Evolutionary conservation across 92 coral and sea anemone genomes (phyloP).

Genomic region (Zoanthus sansibaricus): DNA sequence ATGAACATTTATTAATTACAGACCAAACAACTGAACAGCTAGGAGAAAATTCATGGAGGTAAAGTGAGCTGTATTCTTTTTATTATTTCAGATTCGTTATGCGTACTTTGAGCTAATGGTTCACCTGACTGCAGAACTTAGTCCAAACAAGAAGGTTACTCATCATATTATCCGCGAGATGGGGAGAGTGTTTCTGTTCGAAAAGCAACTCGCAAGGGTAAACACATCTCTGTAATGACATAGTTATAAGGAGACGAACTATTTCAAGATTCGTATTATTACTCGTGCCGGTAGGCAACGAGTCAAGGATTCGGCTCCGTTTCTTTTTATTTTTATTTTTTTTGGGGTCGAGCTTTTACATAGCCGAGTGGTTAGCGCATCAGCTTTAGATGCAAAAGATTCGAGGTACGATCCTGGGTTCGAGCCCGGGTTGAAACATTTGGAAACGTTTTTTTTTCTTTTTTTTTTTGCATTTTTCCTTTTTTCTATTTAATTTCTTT

Average conservation of each 20-base stretch:
- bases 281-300: too few relatives aligned
- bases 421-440: too few relatives aligned
- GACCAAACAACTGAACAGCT: not conserved
- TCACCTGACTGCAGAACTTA: constrained; percentile 43
- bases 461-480: too few relatives aligned
- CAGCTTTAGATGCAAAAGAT: too few relatives aligned
- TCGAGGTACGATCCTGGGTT: too few relatives aligned
- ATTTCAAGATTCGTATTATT: not conserved
- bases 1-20: too few relatives aligned
- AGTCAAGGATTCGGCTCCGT: too few relatives aligned
- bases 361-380: too few relatives aligned
- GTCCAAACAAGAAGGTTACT: constrained; percentile 4
- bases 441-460: too few relatives aligned
- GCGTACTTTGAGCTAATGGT: constrained; percentile 55
- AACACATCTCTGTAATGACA: not conserved
- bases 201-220: constrained; percentile 59
- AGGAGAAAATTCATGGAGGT: not conserved
- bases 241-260: not conserved
- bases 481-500: too few relatives aligned
- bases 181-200: constrained; percentile 41
- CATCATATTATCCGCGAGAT: constrained; percentile 7
- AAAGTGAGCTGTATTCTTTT: not conserved
- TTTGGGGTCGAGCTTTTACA: too few relatives aligned
- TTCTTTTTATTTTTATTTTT: too few relatives aligned
- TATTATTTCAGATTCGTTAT: constrained; percentile 33